Evolutionary conservation across 2,888 invertebrate genomes (phyloP).

Genomic region (Platycheirus albimanus): DNA sequence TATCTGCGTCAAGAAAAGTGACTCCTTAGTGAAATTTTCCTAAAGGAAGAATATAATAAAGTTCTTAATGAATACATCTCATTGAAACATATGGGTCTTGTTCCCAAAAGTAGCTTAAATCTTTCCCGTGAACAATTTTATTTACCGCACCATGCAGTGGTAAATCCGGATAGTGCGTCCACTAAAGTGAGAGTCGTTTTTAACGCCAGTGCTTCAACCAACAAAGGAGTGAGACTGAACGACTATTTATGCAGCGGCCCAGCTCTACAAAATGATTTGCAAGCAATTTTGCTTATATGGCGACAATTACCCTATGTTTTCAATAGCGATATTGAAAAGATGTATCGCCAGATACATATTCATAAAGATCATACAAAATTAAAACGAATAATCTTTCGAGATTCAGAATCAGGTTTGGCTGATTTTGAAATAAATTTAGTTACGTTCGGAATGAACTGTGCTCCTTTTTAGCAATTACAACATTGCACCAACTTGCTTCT

Average conservation of each 20-base stretch:
- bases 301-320: constrained; percentile 62
- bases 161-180: constrained; percentile 37
- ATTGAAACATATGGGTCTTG: constrained; percentile 16
- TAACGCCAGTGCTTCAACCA: constrained; percentile 47
- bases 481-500: constrained; percentile 55
- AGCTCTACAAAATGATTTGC: no score
- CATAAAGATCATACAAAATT: constrained; percentile 55
- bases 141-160: constrained; percentile 26
- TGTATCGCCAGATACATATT: constrained; percentile 74
- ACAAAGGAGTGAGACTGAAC: constrained; percentile 73
- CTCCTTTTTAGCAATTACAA: constrained; percentile 63
- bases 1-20: constrained; percentile 24
- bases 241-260: constrained; percentile 75
- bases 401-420: constrained; percentile 31
- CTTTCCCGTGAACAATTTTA: background rate
- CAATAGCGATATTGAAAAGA: no score
- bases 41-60: constrained; percentile 20
- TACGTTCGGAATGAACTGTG: constrained; percentile 64
- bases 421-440: constrained; percentile 66
- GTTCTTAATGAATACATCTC: constrained; percentile 15
- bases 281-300: constrained; percentile 66
- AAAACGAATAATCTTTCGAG: constrained; percentile 73
- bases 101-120: background rate
- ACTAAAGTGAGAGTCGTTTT: constrained; percentile 48
- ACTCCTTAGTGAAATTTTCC: background rate